Base-by-base conservation (phyloP, 1,140 invertebrate genomes). In the Patella vulgata region DNA sequence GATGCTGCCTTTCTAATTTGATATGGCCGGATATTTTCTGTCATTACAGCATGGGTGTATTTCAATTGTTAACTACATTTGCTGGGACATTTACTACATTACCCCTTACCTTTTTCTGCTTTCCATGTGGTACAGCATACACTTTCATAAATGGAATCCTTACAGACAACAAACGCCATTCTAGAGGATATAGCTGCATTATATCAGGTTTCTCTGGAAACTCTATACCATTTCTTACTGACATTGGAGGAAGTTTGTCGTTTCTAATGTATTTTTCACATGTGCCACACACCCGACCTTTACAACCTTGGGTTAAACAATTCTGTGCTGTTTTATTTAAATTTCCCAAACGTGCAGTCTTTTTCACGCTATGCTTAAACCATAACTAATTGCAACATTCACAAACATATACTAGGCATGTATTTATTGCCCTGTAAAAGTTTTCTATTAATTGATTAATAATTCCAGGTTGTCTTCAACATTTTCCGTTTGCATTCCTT, bases 61-160 rank as follows among this genome's bases (percentile, higher is more conserved):
- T 48, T 54, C 33, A 64, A 30, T 36, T 65, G 44, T 36, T 60
- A 8, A 66, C 48, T 17, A 65, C 40, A 55, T 70, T 63, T 27
- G 59, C 58, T 30, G 68, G 63, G n/a, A 70, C 59, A 66, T 70
- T 69, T 17, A 69, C 67, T 48, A 60, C 54, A 53, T 64, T 65
- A 30, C 66, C 61, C 46, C 59, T 59, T 3, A 66, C 33, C 14
- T 44, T 59, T 25, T 62, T 25, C 25, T 66, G 68, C 2, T 56
- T 48, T 5, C 67, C 63, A 43, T 59, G 23, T 12, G 61, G 65
- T 40, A 64, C 33, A 39, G 50, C 44, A 28, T 64, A 44, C 11
- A 73, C 56, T 59, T 73, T 63, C 63, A 73, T 70, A 59, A 70
- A 73, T 30, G 66, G 70, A 6, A 73, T 66, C 17, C 61, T 6